These are phyloP conservation scores for Cherax destructor DNA, from an alignment of 1,140 invertebrate genomes.

Conservation along the genomic window DNA sequence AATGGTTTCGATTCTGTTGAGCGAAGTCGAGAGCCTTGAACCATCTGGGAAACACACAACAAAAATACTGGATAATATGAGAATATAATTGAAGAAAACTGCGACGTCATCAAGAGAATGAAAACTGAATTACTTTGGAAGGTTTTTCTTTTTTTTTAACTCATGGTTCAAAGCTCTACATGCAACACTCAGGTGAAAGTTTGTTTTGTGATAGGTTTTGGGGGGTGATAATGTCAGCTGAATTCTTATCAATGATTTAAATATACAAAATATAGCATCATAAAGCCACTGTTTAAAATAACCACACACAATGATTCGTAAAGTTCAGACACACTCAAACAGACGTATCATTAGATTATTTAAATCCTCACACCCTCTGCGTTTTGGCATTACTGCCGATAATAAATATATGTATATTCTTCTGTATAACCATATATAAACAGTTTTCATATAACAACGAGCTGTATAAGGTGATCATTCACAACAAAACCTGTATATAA, in stretches of 20 bases:
- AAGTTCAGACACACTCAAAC: conserved; percentile 12
- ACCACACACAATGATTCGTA: conserved; percentile 4
- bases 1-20: not conserved
- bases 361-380: conserved; percentile 14
- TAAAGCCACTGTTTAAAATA: conserved; percentile 50
- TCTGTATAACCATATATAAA: conserved; percentile 18
- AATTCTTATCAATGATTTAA: conserved; percentile 14
- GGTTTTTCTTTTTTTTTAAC: not conserved
- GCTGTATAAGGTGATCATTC: conserved; percentile 13
- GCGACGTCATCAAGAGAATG: too few relatives aligned
- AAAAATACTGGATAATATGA: too few relatives aligned
- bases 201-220: not conserved
- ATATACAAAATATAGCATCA: conserved; percentile 52
- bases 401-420: conserved; percentile 45
- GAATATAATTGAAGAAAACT: too few relatives aligned
- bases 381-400: not conserved
- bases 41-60: not conserved
- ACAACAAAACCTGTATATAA: conserved; percentile 14
- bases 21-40: conserved; percentile 21
- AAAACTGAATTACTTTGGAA: too few relatives aligned
- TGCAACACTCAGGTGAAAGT: not conserved
- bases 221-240: conserved; percentile 4
- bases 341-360: conserved; percentile 13
- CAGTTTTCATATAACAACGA: conserved; percentile 52
- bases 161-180: not conserved